Evolutionary conservation across 2,797 vertebrate species (phyloP).

Genomic region (Gobionotothen gibberifrons): DNA sequence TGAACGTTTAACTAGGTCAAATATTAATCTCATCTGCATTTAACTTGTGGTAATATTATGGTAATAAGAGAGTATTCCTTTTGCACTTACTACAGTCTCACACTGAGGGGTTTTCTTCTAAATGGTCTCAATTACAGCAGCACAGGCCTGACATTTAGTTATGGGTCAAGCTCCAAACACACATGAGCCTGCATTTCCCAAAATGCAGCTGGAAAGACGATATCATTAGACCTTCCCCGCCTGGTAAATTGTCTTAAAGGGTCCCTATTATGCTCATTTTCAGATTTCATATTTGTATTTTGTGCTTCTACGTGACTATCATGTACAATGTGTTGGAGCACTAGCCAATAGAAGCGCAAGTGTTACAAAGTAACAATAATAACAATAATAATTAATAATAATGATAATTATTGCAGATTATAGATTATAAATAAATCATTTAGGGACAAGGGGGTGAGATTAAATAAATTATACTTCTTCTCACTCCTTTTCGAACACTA

Average conservation of each 20-base stretch:
- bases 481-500: too few species aligned
- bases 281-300: too few species aligned
- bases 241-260: neutral
- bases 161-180: neutral
- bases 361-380: too few species aligned
- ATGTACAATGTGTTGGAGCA: too few species aligned
- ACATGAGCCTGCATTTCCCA: neutral
- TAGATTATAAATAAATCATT: too few species aligned
- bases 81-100: neutral
- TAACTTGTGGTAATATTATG: neutral
- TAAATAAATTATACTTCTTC: too few species aligned
- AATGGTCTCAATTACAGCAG: neutral
- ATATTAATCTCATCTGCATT: neutral
- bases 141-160: neutral
- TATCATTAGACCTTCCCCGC: neutral
- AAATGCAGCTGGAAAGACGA: neutral
- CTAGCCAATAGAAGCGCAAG: too few species aligned
- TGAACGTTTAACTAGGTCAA: neutral
- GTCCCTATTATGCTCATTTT: neutral
- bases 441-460: too few species aligned
- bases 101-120: neutral
- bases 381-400: too few species aligned
- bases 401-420: too few species aligned
- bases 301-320: too few species aligned
- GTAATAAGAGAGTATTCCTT: neutral